Conservation (phyloP, 2,797 vertebrate genomes). For the Nannoperca obscura region DNA sequence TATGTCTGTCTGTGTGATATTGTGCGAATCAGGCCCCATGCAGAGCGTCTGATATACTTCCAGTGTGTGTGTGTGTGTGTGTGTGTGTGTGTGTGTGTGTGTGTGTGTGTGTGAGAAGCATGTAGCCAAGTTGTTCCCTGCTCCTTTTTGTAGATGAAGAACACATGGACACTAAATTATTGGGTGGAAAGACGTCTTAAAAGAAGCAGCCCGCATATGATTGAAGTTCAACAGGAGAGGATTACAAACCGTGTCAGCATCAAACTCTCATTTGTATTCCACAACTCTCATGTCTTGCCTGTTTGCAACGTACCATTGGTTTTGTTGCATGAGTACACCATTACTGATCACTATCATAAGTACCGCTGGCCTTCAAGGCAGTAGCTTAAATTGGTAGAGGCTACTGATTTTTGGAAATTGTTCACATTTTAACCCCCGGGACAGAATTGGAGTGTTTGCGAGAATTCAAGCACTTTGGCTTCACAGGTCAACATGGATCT, state of each 20-base stretch:
- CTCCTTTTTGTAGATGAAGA: conserved; percentile 33
- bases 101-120: conserved; percentile 45
- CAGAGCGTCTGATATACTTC: conserved; percentile 53
- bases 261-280: conserved; percentile 23
- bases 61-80: conserved; percentile 44
- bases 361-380: conserved; percentile 23
- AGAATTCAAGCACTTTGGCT: conserved; percentile 16
- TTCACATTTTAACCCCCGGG: conserved; percentile 28
- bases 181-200: conserved; percentile 40
- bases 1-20: conserved; percentile 55
- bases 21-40: conserved; percentile 52
- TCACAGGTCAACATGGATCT: conserved; percentile 10
- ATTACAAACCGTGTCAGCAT: conserved; percentile 29
- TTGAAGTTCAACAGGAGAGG: conserved; percentile 35
- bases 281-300: conserved; percentile 2
- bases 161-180: conserved; percentile 47
- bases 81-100: conserved; percentile 49
- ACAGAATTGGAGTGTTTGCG: conserved; percentile 13
- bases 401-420: conserved; percentile 16
- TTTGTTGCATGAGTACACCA: conserved; percentile 37
- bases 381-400: conserved; percentile 30
- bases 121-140: conserved; percentile 9
- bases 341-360: conserved; percentile 36
- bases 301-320: conserved; percentile 16
- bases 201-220: conserved; percentile 28